Base-by-base conservation (phyloP, 2,888 invertebrate species). In the Pilophorus perplexus region DNA sequence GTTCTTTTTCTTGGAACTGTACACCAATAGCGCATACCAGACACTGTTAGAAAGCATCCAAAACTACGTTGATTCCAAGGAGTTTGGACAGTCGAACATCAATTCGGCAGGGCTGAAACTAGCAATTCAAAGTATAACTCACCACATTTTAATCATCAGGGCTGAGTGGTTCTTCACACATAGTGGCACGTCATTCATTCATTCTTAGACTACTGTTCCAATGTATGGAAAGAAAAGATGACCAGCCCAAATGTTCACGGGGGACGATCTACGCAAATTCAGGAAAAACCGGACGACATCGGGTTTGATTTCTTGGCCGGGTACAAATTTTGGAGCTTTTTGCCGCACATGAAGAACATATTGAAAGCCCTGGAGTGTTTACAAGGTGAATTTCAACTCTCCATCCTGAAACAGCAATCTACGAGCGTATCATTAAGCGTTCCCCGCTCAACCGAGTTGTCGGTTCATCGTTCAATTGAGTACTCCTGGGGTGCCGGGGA, bases 261-360 rank as follows among this genome's bases (percentile, higher is more conserved):
- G n/a, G n/a, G n/a, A n/a, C n/a, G n/a, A n/a, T n/a, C n/a, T n/a
- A n/a, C n/a, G n/a, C n/a, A n/a, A n/a, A n/a, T n/a, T n/a, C 12
- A n/a, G 3, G 42, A 42, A 18, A 23, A 46, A 2, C 28, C n/a
- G 2, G 59, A 59, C 42, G 22, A 40, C 5, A 59, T 59, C 2
- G 25, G 6, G 3, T 42, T 59, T 14, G 23, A 40, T n/a, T 59
- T 42, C 42, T 25, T 59, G 59, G 18, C 20, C 8, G 42, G 27
- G 6, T 33, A 44, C 28, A 46, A 62, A 2, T 62, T 62, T 28
- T 28, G 2, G 25, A 20, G 48, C 14, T 62, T 62, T 20, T 1
- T 33, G 8, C 46, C 3, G 33, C 18, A 62, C 12, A 18, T 46
- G 18, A 46, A 28, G 5, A 23, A 18, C 6, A 46, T 46, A 18